phyloP scores from a whole-genome alignment of 2,113 vertebrate genomes.

The Perca flavescens region DNA sequence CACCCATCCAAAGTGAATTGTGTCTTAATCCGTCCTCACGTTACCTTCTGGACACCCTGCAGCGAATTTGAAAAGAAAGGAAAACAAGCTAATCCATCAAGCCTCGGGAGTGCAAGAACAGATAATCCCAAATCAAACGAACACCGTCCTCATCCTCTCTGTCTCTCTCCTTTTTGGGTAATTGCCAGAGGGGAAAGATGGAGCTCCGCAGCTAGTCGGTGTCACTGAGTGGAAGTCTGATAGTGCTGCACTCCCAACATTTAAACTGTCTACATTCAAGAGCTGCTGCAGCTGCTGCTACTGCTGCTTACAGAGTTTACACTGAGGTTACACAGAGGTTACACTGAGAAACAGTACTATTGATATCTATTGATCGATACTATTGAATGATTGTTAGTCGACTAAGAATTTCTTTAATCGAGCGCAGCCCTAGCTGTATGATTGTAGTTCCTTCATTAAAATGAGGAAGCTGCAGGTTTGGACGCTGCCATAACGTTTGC shows the following conservation, averaged over 20 bases:
- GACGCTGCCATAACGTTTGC: no score
- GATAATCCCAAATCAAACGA: conserved; percentile 60
- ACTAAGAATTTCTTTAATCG: no score
- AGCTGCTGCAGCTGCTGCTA: not conserved
- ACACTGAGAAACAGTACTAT: not conserved
- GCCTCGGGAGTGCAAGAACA: conserved; percentile 18
- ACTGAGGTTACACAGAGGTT: not conserved
- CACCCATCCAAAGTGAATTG: conserved; percentile 1
- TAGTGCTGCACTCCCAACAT: not conserved
- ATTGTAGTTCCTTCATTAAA: no score
- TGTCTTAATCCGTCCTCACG: conserved; percentile 31
- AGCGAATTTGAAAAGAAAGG: conserved; percentile 1
- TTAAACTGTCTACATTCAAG: not conserved
- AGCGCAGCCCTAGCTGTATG: no score
- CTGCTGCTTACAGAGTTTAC: no score
- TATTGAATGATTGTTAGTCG: no score
- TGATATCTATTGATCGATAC: no score
- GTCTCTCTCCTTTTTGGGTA: not conserved
- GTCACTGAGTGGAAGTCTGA: not conserved
- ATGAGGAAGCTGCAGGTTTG: no score
- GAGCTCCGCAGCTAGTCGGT: not conserved
- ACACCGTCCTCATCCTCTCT: not conserved
- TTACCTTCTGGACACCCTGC: conserved; percentile 1
- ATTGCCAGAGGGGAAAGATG: conserved; percentile 6
- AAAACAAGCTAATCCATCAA: conserved; percentile 43